Percentiles rank a stretch among this genome's conserved stretches.
Conservation (phyloP, 2,113 vertebrate genomes). For the Anolis carolinensis region DNA sequence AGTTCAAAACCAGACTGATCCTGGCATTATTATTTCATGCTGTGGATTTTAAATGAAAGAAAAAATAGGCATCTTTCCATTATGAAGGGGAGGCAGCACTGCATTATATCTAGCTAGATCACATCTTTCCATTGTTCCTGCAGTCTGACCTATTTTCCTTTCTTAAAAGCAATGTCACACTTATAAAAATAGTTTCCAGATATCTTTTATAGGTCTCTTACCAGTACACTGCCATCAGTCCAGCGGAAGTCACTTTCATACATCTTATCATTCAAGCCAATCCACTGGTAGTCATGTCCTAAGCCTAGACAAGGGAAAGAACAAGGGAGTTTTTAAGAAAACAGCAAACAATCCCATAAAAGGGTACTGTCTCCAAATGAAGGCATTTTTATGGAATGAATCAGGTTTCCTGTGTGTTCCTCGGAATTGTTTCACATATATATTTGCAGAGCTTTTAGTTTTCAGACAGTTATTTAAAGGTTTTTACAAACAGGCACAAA, state of each 20-base stretch:
- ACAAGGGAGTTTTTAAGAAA: slow-evolving; percentile 51
- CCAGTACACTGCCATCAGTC: slow-evolving; percentile 91
- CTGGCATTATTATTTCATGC: background rate
- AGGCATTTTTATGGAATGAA: slow-evolving; percentile 56
- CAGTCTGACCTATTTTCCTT: background rate
- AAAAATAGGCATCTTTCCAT: too few relatives aligned
- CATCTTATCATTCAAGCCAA: slow-evolving; percentile 98
- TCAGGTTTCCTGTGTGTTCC: slow-evolving; percentile 53
- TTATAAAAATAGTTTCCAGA: slow-evolving; percentile 25
- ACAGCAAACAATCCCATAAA: slow-evolving; percentile 56
- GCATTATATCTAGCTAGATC: background rate
- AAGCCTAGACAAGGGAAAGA: slow-evolving; percentile 78
- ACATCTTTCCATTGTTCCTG: slow-evolving; percentile 2
- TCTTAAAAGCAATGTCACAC: slow-evolving; percentile 37
- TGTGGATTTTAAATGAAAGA: too few relatives aligned
- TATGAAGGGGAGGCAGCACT: background rate
- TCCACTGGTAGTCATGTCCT: slow-evolving; percentile 98
- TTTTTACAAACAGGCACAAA: too few relatives aligned
- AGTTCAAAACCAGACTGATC: background rate
- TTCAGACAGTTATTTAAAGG: too few relatives aligned
- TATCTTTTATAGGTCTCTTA: slow-evolving; percentile 76
- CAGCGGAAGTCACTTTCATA: slow-evolving; percentile 97
- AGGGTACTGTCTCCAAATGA: slow-evolving; percentile 46
- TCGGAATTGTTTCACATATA: too few relatives aligned
- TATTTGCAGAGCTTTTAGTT: too few relatives aligned